These are phyloP conservation scores for Lycorma delicatula DNA, from an alignment of 1,140 invertebrate species.

Conservation along the genomic window DNA sequence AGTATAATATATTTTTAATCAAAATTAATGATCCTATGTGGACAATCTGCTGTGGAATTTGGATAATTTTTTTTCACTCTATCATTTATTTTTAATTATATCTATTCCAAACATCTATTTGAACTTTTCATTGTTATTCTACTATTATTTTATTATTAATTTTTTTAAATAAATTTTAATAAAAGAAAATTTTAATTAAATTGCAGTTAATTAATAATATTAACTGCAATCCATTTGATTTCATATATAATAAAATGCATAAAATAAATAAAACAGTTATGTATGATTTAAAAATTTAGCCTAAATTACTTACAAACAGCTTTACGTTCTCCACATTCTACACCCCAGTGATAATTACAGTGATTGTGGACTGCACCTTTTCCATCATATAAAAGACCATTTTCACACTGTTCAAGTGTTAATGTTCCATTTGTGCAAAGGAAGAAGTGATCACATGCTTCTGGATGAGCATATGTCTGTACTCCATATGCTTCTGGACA, in stretches of 20 bases:
- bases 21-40: too few species aligned
- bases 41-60: too few species aligned
- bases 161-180: too few species aligned
- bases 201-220: too few species aligned
- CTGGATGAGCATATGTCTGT: conserved; percentile 74
- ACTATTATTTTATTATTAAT: too few species aligned
- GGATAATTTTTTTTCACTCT: too few species aligned
- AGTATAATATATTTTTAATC: too few species aligned
- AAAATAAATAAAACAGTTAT: background rate
- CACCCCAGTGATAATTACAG: conserved; percentile 91
- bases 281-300: background rate
- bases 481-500: conserved; percentile 62
- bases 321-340: conserved; percentile 76
- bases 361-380: conserved; percentile 81
- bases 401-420: conserved; percentile 82
- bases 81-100: too few species aligned
- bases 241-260: background rate
- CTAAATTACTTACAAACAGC: conserved; percentile 57
- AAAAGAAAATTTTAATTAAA: too few species aligned
- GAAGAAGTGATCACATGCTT: conserved; percentile 79
- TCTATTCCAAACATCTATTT: too few species aligned
- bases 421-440: conserved; percentile 84
- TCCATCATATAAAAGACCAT: conserved; percentile 83
- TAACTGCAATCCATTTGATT: too few species aligned
- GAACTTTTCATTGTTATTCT: too few species aligned